A percentile compares a stretch with the other conserved stretches of the same genome.
These are phyloP conservation scores for Pristionchus exspectatus DNA, from an alignment of 2,888 invertebrate genomes.

Conservation along the genomic window DNA sequence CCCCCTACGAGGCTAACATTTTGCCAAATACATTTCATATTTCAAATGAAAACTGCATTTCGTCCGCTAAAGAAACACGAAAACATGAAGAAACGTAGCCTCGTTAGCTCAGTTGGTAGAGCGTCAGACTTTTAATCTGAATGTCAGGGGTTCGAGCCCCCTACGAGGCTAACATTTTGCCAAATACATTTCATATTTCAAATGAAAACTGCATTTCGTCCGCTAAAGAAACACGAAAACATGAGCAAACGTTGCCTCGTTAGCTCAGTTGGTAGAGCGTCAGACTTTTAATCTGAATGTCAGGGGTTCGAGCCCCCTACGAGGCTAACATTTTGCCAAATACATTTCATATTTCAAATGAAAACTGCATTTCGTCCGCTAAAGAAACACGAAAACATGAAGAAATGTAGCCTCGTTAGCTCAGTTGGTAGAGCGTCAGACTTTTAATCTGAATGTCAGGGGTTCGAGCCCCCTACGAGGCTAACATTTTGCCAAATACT, in stretches of 20 bases:
- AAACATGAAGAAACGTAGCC: neutral
- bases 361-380: no score
- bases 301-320: no score
- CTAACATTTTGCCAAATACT: no score
- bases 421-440: conserved; percentile 53
- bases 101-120: conserved; percentile 53
- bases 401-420: conserved; percentile 33
- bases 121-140: conserved; percentile 48
- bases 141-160: no score
- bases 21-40: neutral
- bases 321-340: no score
- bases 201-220: no score
- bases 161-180: no score
- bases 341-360: no score
- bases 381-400: neutral
- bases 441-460: conserved; percentile 17
- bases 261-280: conserved; percentile 53
- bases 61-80: neutral
- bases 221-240: neutral
- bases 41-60: neutral
- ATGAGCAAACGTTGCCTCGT: neutral
- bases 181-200: no score
- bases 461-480: no score
- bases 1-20: conserved; percentile 8
- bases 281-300: conserved; percentile 35